Evolutionary conservation across 2,113 vertebrate species (phyloP), one percentile per base, ranked within the genome.

Genomic region (Mirounga angustirostris): DNA sequence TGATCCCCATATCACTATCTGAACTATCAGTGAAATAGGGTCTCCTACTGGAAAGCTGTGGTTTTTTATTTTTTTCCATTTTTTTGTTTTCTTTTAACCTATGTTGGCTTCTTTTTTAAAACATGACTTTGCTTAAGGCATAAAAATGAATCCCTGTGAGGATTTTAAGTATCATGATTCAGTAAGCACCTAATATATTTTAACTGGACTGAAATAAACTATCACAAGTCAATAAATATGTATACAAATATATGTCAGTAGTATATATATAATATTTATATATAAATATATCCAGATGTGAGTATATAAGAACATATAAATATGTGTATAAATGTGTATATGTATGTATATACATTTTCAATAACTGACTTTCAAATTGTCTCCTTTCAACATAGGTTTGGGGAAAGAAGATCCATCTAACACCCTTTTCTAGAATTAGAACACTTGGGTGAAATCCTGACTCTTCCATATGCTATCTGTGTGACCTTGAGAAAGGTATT

Each of bases 161-260:
- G 46, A 86, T 56, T 59, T 85, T 94, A 96, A 91, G 50, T 85
- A 19, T 43, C 43, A 63, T 69, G 33, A 95, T 78, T 84, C 63
- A 84, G 90, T 28, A 83, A 46, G 67, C 87, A 58, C 10, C 24
- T 4, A 26, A 4, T 80, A 87, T 59, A 76, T 71, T 97, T 94
- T 78, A 88, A 84, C 5, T 81, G 56, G 92, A 50, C 59, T 92
- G 10, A 50, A 40, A 94, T 56, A 52, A 97, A 95, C 22, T 13
- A 86, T 30, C 36, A 74, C 0, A 87, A 40, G 4, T 69, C 94
- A 54, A 50, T 76, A 59, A 54, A 89, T 61, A 82, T 61, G 43
- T 74, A 88, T 65, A 63, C 67, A 91, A 59, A 74, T 22, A 52
- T 61, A 46, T 30, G 10, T 54, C 76, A 92, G 7, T 56, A 74